Evolutionary conservation across 2,113 vertebrate species (phyloP), one percentile per base, ranked within the genome.

Genomic region (Hippolais icterina): DNA sequence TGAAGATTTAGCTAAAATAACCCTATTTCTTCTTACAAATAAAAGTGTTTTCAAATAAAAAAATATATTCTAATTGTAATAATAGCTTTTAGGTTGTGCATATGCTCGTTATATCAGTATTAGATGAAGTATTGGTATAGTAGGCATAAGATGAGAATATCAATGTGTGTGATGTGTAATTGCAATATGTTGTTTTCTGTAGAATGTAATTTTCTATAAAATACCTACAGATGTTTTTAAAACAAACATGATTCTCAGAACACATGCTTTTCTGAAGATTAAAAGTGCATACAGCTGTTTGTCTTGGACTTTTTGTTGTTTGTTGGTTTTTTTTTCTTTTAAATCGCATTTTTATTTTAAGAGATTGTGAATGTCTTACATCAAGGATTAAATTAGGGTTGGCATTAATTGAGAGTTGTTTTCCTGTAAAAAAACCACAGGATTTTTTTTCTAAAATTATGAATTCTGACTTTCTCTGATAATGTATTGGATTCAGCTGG

Each of bases 191-290:
- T 87, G 0, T 20, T 39, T 93, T 88, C 72, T 77, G 15, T 28
- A 71, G 82, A 95, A 90, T 74, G 59, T 56, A 76, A 76, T 91
- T 94, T 95, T 94, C 66, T 69, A 44, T 85, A 76, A 83, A 91
- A 96, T 88, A 74, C 39, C 63, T 96, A 91, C 90, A 96, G 84
- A 94, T 88, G 56, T 93, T 96, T 91, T 94, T 86, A 93, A 96
- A 94, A 24, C 60, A 96, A 93, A 66, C 35, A 80, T 47, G 19
- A 76, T 76, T 94, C 28, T 79, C 53, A 61, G 66, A 94, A 87
- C 87, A 96, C 39, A 71, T 85, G 75, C 15, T 87, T 87, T 94
- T 50, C 61, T 77, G 54, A 85, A 83, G 84, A 94, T 90, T 90
- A 88, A 68, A 92, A 80, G 59, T 85, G 75, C n/a, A 74, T 91